Conservation (phyloP, 2,888 invertebrate genomes). For the Torymus texanus region DNA sequence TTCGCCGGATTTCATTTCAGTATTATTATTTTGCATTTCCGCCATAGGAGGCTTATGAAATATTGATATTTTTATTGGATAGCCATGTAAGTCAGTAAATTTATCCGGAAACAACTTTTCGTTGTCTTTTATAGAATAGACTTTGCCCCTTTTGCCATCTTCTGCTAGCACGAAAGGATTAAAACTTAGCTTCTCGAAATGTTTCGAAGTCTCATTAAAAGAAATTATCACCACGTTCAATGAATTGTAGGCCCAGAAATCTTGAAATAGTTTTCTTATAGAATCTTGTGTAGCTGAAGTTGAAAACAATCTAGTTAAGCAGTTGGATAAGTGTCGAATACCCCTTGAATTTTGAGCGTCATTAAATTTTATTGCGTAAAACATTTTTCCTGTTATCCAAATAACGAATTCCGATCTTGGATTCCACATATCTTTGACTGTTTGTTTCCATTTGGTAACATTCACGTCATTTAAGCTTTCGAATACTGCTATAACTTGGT, state of each 20-base stretch:
- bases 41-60: conserved; percentile 48
- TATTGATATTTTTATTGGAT: conserved; percentile 55
- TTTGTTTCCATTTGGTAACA: not conserved
- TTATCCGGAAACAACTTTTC: conserved; percentile 55
- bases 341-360: not conserved
- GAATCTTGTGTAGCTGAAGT: not conserved
- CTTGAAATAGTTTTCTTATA: conserved; percentile 1
- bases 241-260: conserved; percentile 11
- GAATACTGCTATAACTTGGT: conserved; percentile 13
- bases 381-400: conserved; percentile 11
- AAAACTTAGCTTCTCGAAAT: conserved; percentile 11
- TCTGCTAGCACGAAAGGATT: conserved; percentile 24
- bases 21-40: conserved; percentile 29
- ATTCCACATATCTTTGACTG: conserved; percentile 3
- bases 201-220: conserved; percentile 2
- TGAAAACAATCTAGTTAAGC: not conserved
- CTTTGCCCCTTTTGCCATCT: not conserved
- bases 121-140: not conserved
- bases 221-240: conserved; percentile 13
- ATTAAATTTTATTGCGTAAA: not conserved
- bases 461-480: not conserved
- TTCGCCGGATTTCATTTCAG: conserved; percentile 9
- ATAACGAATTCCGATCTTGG: not conserved
- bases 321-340: not conserved
- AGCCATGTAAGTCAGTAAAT: conserved; percentile 54